phyloP scores from a whole-genome alignment of 2,888 invertebrate species.

The Troilus luridus region DNA sequence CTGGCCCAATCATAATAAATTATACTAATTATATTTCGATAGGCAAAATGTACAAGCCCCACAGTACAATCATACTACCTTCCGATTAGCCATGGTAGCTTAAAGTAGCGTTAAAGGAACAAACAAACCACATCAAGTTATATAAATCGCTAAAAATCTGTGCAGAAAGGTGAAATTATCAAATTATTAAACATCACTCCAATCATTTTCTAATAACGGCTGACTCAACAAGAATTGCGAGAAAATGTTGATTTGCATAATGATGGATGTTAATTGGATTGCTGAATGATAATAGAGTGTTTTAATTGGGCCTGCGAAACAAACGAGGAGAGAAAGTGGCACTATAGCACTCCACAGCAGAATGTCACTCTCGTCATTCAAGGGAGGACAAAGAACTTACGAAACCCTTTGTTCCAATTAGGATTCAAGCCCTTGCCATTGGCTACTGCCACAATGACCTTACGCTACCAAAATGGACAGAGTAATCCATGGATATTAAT shows the following conservation, averaged over 20 bases:
- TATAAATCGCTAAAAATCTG: too few species aligned
- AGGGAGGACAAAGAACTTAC: constrained; percentile 12
- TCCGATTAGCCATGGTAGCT: too few species aligned
- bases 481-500: background rate
- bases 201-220: background rate
- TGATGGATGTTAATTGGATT: constrained; percentile 21
- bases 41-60: too few species aligned
- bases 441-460: background rate
- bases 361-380: constrained; percentile 17
- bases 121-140: too few species aligned
- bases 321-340: constrained; percentile 23
- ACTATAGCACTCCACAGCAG: background rate
- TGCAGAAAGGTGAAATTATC: background rate
- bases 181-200: background rate
- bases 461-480: background rate
- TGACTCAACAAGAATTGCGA: background rate
- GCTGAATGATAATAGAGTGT: constrained; percentile 28
- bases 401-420: constrained; percentile 32
- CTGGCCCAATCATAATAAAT: too few species aligned
- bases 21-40: too few species aligned
- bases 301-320: constrained; percentile 36
- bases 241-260: background rate
- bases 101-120: too few species aligned
- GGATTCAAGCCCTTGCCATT: constrained; percentile 4
- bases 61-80: too few species aligned